These are phyloP conservation scores for Drosophila punjabiensis DNA, from an alignment of 1,140 invertebrate genomes.

Conservation along the genomic window DNA sequence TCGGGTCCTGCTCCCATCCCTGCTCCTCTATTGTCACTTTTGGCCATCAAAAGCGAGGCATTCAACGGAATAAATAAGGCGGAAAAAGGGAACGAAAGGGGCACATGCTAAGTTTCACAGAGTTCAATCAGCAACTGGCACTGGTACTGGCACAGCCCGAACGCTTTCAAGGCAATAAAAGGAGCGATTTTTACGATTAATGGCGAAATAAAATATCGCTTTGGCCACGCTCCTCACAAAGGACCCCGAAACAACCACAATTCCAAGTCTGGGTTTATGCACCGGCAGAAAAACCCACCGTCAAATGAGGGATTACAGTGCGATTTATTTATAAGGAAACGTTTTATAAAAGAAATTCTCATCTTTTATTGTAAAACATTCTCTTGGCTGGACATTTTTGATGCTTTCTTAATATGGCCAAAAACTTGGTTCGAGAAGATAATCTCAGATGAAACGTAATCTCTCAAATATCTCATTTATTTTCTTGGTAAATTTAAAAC, in stretches of 20 bases:
- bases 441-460: too few relatives aligned
- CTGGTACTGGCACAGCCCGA: slow-evolving; percentile 16
- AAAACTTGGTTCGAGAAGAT: too few relatives aligned
- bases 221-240: slow-evolving; percentile 19
- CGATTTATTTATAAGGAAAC: too few relatives aligned
- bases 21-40: background rate
- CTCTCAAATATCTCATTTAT: too few relatives aligned
- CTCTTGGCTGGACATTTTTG: too few relatives aligned
- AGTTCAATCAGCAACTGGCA: slow-evolving; percentile 27
- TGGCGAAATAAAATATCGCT: slow-evolving; percentile 67
- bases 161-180: slow-evolving; percentile 73
- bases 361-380: too few relatives aligned
- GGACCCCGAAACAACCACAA: background rate
- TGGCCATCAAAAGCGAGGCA: background rate
- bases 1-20: background rate
- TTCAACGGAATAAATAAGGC: slow-evolving; percentile 5
- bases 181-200: slow-evolving; percentile 51
- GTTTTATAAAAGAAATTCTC: too few relatives aligned
- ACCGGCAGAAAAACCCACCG: background rate
- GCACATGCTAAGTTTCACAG: slow-evolving; percentile 64
- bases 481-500: too few relatives aligned
- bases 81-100: background rate
- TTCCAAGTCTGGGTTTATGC: background rate
- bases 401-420: too few relatives aligned
- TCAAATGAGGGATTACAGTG: too few relatives aligned